Percentiles rank a stretch among this genome's conserved stretches.
These are phyloP conservation scores for Eurytoma californica DNA, from an alignment of 2,888 invertebrate genomes.

Conservation along the genomic window DNA sequence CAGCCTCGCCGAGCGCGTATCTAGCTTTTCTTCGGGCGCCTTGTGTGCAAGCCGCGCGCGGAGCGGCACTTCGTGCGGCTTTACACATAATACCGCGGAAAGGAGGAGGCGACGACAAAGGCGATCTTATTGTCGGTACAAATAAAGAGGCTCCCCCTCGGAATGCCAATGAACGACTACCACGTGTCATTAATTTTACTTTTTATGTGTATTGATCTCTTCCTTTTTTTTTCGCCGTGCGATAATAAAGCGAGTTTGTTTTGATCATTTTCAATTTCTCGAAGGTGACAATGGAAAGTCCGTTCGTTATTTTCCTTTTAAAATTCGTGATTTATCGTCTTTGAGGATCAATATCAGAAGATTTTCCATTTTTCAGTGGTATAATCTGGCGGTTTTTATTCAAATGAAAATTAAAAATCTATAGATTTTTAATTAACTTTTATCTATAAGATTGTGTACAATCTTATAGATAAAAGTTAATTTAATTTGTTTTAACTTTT, in stretches of 20 bases:
- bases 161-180: not conserved
- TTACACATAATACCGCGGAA: not conserved
- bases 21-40: not conserved
- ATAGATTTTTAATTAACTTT: too few species aligned
- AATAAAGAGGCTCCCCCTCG: not conserved
- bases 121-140: not conserved
- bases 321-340: not conserved
- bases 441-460: too few species aligned
- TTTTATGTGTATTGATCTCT: not conserved
- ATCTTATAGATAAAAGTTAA: too few species aligned
- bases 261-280: not conserved
- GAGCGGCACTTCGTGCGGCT: too few species aligned
- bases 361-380: too few species aligned
- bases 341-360: not conserved
- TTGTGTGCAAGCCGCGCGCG: not conserved
- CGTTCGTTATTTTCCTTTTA: too few species aligned
- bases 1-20: not conserved
- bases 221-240: too few species aligned
- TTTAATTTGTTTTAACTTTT: too few species aligned
- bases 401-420: too few species aligned
- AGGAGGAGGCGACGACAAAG: constrained; percentile 4
- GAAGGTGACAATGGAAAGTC: not conserved
- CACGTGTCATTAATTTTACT: constrained; percentile 3
- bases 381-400: too few species aligned
- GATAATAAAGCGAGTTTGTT: not conserved